Conservation (phyloP, 2,797 vertebrate species). For the Mycteria americana region DNA sequence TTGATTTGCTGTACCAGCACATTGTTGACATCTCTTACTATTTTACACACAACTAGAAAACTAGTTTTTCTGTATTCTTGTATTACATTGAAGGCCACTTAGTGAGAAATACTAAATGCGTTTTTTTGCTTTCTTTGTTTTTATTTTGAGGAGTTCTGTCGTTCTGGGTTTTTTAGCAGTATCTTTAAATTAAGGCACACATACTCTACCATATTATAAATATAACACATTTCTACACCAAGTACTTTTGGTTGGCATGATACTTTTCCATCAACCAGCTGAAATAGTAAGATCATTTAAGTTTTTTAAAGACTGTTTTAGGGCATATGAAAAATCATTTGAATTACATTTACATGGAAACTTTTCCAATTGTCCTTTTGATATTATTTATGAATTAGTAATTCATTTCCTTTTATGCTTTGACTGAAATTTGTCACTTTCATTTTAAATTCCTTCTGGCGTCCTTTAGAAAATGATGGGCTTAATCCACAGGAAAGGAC, state of each 20-base stretch:
- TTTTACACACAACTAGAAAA: neutral
- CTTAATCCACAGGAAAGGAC: neutral
- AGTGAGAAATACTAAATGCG: neutral
- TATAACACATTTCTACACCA: neutral
- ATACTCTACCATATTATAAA: neutral
- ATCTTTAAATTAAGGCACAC: neutral
- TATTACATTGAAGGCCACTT: neutral
- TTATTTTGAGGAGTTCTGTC: neutral
- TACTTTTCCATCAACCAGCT: neutral
- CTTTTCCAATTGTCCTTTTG: neutral
- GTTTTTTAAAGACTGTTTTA: neutral
- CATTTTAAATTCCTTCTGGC: neutral
- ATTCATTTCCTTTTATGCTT: neutral
- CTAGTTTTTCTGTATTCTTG: neutral
- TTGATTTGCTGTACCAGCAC: neutral
- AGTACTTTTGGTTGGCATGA: neutral
- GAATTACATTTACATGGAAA: neutral
- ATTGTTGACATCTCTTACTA: neutral
- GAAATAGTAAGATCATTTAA: neutral
- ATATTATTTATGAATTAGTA: neutral
- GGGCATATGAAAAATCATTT: neutral
- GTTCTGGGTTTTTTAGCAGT: neutral
- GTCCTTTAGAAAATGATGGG: neutral
- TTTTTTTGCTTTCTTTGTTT: neutral
- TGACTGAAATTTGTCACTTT: neutral